Evolutionary conservation across 2,888 invertebrate species (phyloP).

Genomic region (Drosophila suboccidentalis): DNA sequence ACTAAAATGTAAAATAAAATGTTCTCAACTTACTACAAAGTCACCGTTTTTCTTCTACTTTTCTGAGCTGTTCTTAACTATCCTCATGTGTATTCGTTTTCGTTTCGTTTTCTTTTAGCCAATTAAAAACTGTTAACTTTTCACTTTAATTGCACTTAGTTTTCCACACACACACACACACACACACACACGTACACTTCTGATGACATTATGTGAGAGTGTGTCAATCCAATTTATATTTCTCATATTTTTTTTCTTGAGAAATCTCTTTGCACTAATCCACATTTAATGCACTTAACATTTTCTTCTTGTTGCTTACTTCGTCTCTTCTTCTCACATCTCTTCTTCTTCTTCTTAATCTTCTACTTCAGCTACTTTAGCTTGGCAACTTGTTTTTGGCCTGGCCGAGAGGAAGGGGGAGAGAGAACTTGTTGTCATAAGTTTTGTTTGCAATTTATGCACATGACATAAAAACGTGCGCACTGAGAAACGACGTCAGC

Average conservation of each 20-base stretch:
- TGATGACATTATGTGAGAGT: constrained; percentile 5
- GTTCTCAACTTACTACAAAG: not conserved
- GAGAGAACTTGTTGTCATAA: constrained; percentile 30
- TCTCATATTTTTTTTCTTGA: constrained; percentile 23
- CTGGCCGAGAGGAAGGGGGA: not conserved
- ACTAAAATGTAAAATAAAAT: not conserved
- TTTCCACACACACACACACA: constrained; percentile 2
- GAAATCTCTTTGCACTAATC: constrained; percentile 51
- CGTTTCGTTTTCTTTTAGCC: constrained; percentile 6
- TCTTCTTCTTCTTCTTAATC: not conserved
- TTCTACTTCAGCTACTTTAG: constrained; percentile 6
- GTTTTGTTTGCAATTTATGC: constrained; percentile 68
- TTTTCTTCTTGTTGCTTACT: constrained; percentile 21
- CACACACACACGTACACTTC: not conserved
- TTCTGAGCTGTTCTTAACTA: not conserved
- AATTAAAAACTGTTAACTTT: constrained; percentile 36
- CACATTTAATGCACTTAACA: constrained; percentile 69
- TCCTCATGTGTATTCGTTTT: not conserved
- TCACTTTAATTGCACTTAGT: constrained; percentile 27
- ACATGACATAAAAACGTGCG: constrained; percentile 79
- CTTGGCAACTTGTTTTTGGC: constrained; percentile 40
- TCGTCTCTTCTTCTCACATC: not conserved
- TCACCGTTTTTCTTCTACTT: not conserved
- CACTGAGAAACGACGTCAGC: constrained; percentile 15
- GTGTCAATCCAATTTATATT: constrained; percentile 9